Base-by-base conservation (phyloP, 2,888 invertebrate species). In the Dynastes tityus region DNA sequence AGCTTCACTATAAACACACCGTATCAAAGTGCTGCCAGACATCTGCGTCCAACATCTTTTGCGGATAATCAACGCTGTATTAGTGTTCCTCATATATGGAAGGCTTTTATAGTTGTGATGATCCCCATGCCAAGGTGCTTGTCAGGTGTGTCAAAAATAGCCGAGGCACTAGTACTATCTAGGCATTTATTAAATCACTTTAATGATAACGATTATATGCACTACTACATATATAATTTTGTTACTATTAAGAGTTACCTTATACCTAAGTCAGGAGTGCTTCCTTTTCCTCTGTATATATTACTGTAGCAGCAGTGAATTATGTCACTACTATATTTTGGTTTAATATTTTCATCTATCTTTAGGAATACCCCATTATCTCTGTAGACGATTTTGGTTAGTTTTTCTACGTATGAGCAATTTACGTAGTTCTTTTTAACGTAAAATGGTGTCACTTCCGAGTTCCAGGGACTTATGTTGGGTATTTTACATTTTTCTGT, bases 401-500 rank as follows among this genome's bases (percentile, higher is more conserved):
- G 82, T 4, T 87, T 84, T 67, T 85, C 84, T n/a, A 61, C 75
- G 74, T 86, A 87, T 6, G 89, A 87, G 84, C 93, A 93, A 0
- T 89, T 82, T 80, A 90, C 90, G 81, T 91, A 91, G 79, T 90
- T 89, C 78, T 89, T 88, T 29, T 90, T 89, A 55, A 89, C 89
- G 77, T 92, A 90, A 80, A 90, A 90, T 80, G 89, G 87, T 85
- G 89, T 90, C 13, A 91, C 89, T 79, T 91, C 90, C 3, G 85
- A 83, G 78, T 91, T 91, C 81, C 92, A 91, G 8, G 92, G 91
- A 84, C 92, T 90, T 78, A 92, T 83, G 80, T 92, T 91, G 22
- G 91, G 90, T 85, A 94, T 93, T 84, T 90, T 91, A 83, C 94
- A 94, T 84, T 90, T 90, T 51, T 91, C 89, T 84, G 91, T 93